Conservation (phyloP, 2,888 invertebrate species). For the Dexiosoma caninum region DNA sequence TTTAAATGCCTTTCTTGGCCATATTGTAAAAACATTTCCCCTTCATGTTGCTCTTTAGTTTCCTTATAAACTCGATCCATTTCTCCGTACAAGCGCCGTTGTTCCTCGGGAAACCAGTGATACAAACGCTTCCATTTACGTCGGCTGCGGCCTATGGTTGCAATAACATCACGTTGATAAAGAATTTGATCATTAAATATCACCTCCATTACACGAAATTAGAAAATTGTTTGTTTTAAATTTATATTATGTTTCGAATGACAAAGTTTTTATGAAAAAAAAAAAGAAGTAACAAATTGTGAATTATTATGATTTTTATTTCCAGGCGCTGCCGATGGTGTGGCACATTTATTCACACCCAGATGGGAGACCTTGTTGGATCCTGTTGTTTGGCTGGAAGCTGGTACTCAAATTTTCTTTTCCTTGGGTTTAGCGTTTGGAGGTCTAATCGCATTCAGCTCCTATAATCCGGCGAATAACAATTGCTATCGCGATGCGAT, state of each 20-base stretch:
- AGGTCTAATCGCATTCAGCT: slow-evolving; percentile 93
- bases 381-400: slow-evolving; percentile 98
- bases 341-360: slow-evolving; percentile 93
- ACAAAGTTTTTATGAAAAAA: too few species aligned
- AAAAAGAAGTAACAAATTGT: too few species aligned
- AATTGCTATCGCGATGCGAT: slow-evolving; percentile 96
- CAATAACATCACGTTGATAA: slow-evolving; percentile 55
- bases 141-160: slow-evolving; percentile 46
- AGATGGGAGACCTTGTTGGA: slow-evolving; percentile 94
- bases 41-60: slow-evolving; percentile 40
- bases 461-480: slow-evolving; percentile 97
- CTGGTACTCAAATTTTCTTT: slow-evolving; percentile 98
- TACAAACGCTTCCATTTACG: slow-evolving; percentile 60
- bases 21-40: slow-evolving; percentile 38
- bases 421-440: slow-evolving; percentile 97
- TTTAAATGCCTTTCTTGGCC: slow-evolving; percentile 50
- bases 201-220: slow-evolving; percentile 39
- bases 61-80: slow-evolving; percentile 59
- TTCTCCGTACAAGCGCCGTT: slow-evolving; percentile 47
- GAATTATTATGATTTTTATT: slow-evolving; percentile 42
- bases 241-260: too few species aligned
- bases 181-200: slow-evolving; percentile 59
- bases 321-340: slow-evolving; percentile 82
- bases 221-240: not conserved
- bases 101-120: slow-evolving; percentile 55